These are phyloP conservation scores for Vimba vimba DNA, from an alignment of 2,113 vertebrate species.

Conservation along the genomic window DNA sequence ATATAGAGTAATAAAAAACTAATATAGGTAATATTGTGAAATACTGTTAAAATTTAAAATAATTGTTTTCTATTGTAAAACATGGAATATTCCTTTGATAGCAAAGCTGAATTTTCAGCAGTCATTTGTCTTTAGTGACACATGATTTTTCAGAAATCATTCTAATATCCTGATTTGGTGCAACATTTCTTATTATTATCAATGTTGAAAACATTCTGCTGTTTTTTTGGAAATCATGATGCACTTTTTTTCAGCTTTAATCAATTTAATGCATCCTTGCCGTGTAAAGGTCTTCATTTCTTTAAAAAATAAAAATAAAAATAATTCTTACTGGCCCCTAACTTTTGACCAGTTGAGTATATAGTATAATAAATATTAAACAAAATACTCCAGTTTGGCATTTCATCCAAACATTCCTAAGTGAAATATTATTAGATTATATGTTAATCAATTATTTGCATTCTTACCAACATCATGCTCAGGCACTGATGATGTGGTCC, in stretches of 20 bases:
- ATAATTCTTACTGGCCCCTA: too few species aligned
- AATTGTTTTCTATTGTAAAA: not conserved
- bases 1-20: not conserved
- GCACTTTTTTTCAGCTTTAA: not conserved
- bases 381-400: not conserved
- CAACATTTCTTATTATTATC: not conserved
- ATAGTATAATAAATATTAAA: not conserved
- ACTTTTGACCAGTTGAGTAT: too few species aligned
- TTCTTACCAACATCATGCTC: conserved; percentile 72
- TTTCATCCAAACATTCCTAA: not conserved
- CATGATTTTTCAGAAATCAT: not conserved
- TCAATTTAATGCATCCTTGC: too few species aligned
- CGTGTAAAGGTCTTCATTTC: too few species aligned
- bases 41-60: not conserved
- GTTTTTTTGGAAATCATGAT: not conserved
- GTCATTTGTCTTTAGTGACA: not conserved
- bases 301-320: too few species aligned
- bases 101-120: not conserved
- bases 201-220: not conserved
- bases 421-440: not conserved
- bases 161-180: not conserved
- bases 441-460: not conserved
- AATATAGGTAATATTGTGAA: not conserved
- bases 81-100: not conserved
- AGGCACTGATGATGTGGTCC: conserved; percentile 79